Evolutionary conservation across 2,888 invertebrate species (phyloP).

Genomic region (Amblyjoppa fuscipennis): DNA sequence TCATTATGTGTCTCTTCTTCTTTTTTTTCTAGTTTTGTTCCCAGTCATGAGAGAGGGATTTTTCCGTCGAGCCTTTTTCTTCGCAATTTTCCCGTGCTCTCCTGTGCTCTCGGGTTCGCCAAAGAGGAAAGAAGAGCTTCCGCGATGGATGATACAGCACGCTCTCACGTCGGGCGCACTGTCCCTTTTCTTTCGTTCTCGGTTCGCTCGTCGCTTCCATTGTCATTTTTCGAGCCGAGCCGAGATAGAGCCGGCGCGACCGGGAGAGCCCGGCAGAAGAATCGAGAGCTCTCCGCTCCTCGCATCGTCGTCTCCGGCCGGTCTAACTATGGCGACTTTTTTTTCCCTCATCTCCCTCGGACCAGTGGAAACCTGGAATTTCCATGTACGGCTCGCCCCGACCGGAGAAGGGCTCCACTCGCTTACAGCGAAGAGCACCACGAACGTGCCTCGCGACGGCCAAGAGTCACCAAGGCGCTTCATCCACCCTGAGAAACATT

Average conservation of each 20-base stretch:
- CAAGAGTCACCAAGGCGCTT: background rate
- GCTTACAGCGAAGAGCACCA: slow-evolving; percentile 1
- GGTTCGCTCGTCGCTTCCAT: slow-evolving; percentile 46
- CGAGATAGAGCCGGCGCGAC: background rate
- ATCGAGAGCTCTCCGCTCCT: slow-evolving; percentile 54
- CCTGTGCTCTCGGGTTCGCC: background rate
- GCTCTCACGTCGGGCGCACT: slow-evolving; percentile 26
- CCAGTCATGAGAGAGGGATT: slow-evolving; percentile 4
- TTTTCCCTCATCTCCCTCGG: slow-evolving; percentile 26
- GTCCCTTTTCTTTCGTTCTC: slow-evolving; percentile 25
- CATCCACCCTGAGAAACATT: background rate
- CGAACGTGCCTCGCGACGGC: background rate
- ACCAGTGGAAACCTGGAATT: slow-evolving; percentile 63
- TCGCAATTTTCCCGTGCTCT: slow-evolving; percentile 28
- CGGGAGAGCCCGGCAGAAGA: slow-evolving; percentile 27
- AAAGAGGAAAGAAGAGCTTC: slow-evolving; percentile 29
- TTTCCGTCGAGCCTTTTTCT: background rate
- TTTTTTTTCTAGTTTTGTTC: slow-evolving; percentile 8
- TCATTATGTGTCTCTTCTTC: background rate
- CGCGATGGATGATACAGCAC: slow-evolving; percentile 15
- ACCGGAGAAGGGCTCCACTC: slow-evolving; percentile 31
- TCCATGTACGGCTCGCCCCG: slow-evolving; percentile 58
- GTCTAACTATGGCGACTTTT: slow-evolving; percentile 55
- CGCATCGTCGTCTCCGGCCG: slow-evolving; percentile 56
- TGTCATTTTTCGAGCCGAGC: slow-evolving; percentile 49